Percentiles rank a stretch among this genome's conserved stretches.
These are phyloP conservation scores for Cheilosia soror DNA, from an alignment of 2,888 invertebrate species.

Conservation along the genomic window DNA sequence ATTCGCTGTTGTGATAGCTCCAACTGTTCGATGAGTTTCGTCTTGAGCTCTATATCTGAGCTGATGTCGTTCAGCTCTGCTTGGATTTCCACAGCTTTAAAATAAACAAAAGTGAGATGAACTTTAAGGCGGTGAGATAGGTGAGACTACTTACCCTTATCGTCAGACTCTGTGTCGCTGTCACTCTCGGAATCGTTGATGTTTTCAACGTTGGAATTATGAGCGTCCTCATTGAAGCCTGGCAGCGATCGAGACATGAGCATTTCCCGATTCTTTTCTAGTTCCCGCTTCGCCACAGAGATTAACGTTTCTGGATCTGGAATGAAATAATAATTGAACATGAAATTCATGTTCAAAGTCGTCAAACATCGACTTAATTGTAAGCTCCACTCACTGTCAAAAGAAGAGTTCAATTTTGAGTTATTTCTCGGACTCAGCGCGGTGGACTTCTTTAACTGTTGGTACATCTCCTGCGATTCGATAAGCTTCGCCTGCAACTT, in stretches of 20 bases:
- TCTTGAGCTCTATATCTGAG: conserved; percentile 97
- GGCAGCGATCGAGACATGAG: conserved; percentile 83
- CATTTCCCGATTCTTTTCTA: conserved; percentile 87
- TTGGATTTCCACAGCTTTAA: conserved; percentile 85
- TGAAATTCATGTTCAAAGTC: neutral
- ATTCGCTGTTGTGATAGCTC: conserved; percentile 94
- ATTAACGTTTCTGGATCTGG: conserved; percentile 85
- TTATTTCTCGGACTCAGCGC: conserved; percentile 72
- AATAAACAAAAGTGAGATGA: neutral
- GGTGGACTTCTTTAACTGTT: conserved; percentile 86
- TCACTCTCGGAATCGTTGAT: conserved; percentile 85
- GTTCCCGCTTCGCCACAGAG: conserved; percentile 91
- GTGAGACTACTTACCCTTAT: conserved; percentile 82
- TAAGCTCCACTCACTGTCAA: conserved; percentile 76
- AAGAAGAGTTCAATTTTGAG: conserved; percentile 69
- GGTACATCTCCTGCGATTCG: conserved; percentile 93
- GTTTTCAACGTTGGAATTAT: conserved; percentile 85
- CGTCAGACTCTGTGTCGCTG: conserved; percentile 87
- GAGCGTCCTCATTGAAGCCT: conserved; percentile 85
- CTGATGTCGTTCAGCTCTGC: conserved; percentile 95
- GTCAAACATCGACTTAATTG: neutral
- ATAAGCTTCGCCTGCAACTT: conserved; percentile 93
- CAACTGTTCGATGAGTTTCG: conserved; percentile 96
- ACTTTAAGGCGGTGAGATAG: neutral
- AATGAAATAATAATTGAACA: conserved; percentile 12